A percentile compares a stretch with the other conserved stretches of the same genome.
phyloP scores from a whole-genome alignment of 30 jellyfish, hydroid and myxozoan genomes.

The Clytia hemisphaerica region DNA sequence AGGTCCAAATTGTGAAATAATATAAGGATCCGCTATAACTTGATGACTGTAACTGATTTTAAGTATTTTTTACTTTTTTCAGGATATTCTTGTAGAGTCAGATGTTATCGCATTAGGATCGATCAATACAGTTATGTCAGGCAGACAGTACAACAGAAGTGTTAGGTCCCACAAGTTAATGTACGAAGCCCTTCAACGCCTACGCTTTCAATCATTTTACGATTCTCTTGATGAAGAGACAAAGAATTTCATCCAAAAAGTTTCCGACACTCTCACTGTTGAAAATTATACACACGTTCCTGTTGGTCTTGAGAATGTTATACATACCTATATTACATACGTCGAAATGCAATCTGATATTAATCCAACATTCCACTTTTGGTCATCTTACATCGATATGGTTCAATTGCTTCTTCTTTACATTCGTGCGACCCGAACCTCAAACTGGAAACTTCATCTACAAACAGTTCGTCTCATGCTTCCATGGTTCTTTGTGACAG shows the following conservation, averaged over 20 bases:
- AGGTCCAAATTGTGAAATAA: too few species aligned
- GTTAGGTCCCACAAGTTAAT: conserved; percentile 40
- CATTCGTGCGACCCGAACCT: conserved; percentile 51
- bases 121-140: conserved; percentile 33
- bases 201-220: conserved; percentile 27
- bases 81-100: conserved; percentile 46
- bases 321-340: too few species aligned
- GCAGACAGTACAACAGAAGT: conserved; percentile 44
- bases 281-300: too few species aligned
- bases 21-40: too few species aligned
- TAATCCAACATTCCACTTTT: conserved; percentile 38
- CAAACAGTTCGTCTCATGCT: conserved; percentile 47
- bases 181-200: conserved; percentile 44
- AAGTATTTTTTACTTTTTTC: too few species aligned
- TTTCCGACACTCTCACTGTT: too few species aligned
- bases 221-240: conserved; percentile 21
- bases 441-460: conserved; percentile 55
- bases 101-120: conserved; percentile 45
- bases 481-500: conserved; percentile 61
- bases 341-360: too few species aligned
- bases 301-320: conserved; percentile 9
- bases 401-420: conserved; percentile 42
- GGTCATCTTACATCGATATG: conserved; percentile 54
- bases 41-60: too few species aligned
- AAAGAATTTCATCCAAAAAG: conserved; percentile 8